Evolutionary conservation across 2,113 vertebrate genomes (phyloP), one percentile per base, ranked within the genome.

Genomic region (Salminus brasiliensis): DNA sequence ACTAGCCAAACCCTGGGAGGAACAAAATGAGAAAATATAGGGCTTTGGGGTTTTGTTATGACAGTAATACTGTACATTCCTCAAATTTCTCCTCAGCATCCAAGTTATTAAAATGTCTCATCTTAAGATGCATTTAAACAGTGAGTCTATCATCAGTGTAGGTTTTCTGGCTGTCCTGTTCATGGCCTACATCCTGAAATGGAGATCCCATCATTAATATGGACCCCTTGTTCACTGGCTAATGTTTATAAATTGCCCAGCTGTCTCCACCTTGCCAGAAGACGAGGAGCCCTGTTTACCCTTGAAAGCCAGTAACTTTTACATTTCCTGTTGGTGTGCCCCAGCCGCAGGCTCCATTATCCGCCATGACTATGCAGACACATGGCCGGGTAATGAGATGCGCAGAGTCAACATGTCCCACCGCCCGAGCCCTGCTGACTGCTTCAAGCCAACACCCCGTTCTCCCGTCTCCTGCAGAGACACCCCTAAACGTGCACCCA

Each of bases 281-380:
- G 70, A 73, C 85, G 83, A 86, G 59, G 36, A 87, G 81, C 81
- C 82, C 88, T 91, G 89, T 93, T 93, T 93, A 92, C 89, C 92
- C 89, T 93, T 92, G 91, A 91, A 91, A 90, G 84, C 76, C 79
- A 76, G 81, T 85, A 88, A 92, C 90, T 92, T 91, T 90, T 85
- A 84, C 85, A 90, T 90, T 90, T 90, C 86, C 87, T 77, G 52
- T 88, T 88, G 88, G 84, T 65, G 59, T 79, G 78, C 81, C 47
- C 68, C 84, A 72, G 82, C 79, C 62, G 81, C 63, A 39, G 84
- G 84, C 78, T 79, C 88, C 83, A 93, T 94, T 93, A 94, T 94
- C 92, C 91, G 82, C 83, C 72, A 87, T 90, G 88, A 91, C 91
- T 93, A 93, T 94, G 92, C 93, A 91, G 91, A 79, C 82, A 88